Evolutionary conservation across 2,113 vertebrate genomes (phyloP), one percentile per base, ranked within the genome.

Genomic region (Pangasianodon hypophthalmus): DNA sequence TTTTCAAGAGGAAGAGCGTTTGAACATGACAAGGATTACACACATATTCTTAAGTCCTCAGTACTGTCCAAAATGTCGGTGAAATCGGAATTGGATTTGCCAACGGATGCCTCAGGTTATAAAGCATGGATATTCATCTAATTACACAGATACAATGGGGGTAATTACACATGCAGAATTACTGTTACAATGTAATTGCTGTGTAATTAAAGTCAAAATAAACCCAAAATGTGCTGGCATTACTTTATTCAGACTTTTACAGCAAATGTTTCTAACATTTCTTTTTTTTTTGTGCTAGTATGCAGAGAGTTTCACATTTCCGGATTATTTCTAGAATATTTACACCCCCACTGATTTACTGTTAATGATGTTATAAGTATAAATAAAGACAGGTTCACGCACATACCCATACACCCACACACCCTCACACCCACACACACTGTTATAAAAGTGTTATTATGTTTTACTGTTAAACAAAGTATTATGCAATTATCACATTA

Each of bases 71-170:
- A 95, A 94, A 95, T 93, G 94, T 93, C 94, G 91, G 94, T 93
- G 92, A 95, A 96, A 96, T 95, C 96, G 94, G 96, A 96, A 96
- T 96, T 95, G 95, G 95, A 96, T 96, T 96, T 96, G 95, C 95
- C 93, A 94, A 95, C 93, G 94, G 94, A 93, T 91, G 96, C 96
- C 96, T 96, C 93, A 95, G 95, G 96, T 96, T 96, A 96, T 95
- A 95, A 96, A 96, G 95, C 95, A 92, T 93, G 94, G 94, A 96
- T 96, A 96, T 96, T 95, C 95, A 95, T 96, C 95, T 96, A 95
- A 96, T 96, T 96, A 95, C 94, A 60, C 93, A 92, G 92, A 94
- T 95, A 95, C 95, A 95, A 95, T 95, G 94, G 93, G 93, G 94
- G 94, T 95, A 96, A 96, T 96, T 96, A 96, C 95, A 96, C 93